Evolutionary conservation across 1,140 invertebrate species (phyloP).

Genomic region (Brachionus rotundiformis): DNA sequence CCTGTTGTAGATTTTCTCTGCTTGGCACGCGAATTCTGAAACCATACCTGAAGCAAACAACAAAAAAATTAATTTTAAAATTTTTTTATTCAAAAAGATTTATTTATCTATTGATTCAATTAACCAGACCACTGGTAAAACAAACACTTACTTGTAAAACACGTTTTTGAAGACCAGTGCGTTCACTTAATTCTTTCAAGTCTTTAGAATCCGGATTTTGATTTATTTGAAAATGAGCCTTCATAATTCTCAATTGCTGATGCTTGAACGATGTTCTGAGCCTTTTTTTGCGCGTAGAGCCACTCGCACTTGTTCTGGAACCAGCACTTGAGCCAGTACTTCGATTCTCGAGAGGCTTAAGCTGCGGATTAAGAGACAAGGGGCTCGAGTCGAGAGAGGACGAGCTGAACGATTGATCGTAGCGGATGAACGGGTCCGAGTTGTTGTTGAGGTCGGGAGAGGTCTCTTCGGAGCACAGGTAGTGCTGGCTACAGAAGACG

Average conservation of each 20-base stretch:
- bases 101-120: too few species aligned
- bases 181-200: conserved; percentile 92
- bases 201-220: conserved; percentile 98
- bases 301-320: background rate
- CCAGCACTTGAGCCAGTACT: background rate
- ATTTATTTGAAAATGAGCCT: conserved; percentile 96
- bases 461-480: background rate
- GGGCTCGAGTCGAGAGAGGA: conserved; percentile 15
- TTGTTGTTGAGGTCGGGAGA: background rate
- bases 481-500: background rate
- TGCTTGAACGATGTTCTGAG: conserved; percentile 97
- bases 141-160: conserved; percentile 83
- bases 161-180: conserved; percentile 94
- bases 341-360: conserved; percentile 40
- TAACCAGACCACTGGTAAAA: background rate
- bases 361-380: conserved; percentile 6
- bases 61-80: background rate
- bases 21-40: conserved; percentile 96
- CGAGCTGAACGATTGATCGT: conserved; percentile 27
- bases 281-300: conserved; percentile 69
- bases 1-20: conserved; percentile 69
- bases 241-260: conserved; percentile 95
- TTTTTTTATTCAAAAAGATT: background rate
- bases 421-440: background rate
- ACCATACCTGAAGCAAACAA: conserved; percentile 82